Evolutionary conservation across 2,113 vertebrate species (phyloP).

Genomic region (Ovibos moschatus): DNA sequence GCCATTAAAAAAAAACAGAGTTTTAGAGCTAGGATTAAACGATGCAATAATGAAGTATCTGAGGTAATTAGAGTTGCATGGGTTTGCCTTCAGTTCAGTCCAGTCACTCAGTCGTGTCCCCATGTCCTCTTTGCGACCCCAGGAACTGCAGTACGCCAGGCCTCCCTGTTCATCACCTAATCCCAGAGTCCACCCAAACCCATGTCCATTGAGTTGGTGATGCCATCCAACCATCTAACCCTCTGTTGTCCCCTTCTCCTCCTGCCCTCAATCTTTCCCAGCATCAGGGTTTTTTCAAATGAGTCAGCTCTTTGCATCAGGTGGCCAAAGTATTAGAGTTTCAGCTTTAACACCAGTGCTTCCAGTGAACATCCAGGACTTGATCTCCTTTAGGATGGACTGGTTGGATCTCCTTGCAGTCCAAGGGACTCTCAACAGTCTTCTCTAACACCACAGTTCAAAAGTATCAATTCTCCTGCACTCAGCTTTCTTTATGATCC

Average conservation of each 20-base stretch:
- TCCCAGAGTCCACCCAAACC: background rate
- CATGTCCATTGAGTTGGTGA: background rate
- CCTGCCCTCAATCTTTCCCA: background rate
- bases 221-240: background rate
- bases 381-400: background rate
- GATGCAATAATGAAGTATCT: background rate
- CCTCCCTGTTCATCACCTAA: background rate
- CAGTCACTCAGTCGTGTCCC: background rate
- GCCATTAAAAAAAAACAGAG: background rate
- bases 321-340: background rate
- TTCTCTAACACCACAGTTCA: background rate
- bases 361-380: background rate
- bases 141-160: background rate
- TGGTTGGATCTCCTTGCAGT: background rate
- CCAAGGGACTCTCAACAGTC: background rate
- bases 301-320: background rate
- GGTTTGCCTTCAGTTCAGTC: background rate
- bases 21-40: constrained; percentile 28
- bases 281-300: background rate
- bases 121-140: background rate
- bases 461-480: background rate
- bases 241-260: background rate
- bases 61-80: background rate
- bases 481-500: background rate
- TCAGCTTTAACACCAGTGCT: background rate